Base-by-base conservation (phyloP, 2,888 invertebrate species). In the Timema cristinae region DNA sequence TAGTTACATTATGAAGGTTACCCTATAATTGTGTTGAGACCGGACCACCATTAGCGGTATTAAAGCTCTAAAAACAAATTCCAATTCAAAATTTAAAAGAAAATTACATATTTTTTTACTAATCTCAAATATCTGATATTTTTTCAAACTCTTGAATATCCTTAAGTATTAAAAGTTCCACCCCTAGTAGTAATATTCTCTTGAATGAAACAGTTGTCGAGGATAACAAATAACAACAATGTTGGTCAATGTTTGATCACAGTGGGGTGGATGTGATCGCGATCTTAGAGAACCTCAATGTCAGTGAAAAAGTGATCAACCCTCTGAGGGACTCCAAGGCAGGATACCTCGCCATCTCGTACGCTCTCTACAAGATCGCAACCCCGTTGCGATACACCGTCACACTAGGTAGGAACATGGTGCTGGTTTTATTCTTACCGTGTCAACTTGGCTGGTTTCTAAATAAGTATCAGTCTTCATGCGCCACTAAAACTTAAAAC, bases 331-430 rank as follows among this genome's bases (percentile, higher is more conserved):
- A 90, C 76, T 93, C 95, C 0, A 88, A 86, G 77, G 92, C 96
- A 81, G 98, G 98, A 11, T 91, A 95, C 81, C 84, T 94, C 80
- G 98, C 98, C 9, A 85, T 97, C 54, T 89, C 97, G 0, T 94
- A 96, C 83, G 91, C 95, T 61, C 86, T 97, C 77, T 99, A 98
- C 82, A 99, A 99, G 85, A 85, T 98, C 76, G 90, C 90, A 50
- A 94, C 97, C 9, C 98, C 98, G 5, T 82, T 93, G 13, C 86
- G 98, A 77, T 98, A 97, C 83, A 91, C 95, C n/a, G 91, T 96
- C 1, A 98, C 97, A 68, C 81, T 97, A 80, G 94, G 92, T 91
- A 85, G 85, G 81, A 77, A 7, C 50, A 32, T 51, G 16, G 32
- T 32, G 1, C 32, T 32, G 32, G 32, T 32, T 32, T 32, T 47